Base-by-base conservation (phyloP, 2,113 vertebrate species). In the Litocranius walleri region DNA sequence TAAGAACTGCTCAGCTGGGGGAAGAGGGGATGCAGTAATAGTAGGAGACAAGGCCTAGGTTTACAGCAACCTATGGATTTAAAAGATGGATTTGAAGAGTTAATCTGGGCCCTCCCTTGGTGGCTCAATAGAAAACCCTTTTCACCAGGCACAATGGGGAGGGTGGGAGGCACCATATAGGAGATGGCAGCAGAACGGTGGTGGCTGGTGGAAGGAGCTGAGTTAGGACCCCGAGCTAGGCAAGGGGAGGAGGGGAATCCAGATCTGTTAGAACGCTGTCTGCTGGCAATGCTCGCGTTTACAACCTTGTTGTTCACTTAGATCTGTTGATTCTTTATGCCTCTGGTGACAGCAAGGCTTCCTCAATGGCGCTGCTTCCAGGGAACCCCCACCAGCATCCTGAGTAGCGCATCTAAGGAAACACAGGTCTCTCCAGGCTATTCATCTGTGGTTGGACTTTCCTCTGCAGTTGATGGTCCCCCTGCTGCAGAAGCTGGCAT, bases 331-430 rank as follows among this genome's bases (percentile, higher is more conserved):
- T 48, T 61, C 36, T 84, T 61, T 61, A 48, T 11, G 57, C 62
- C 52, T 78, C 40, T 19, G 29, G 57, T n/a, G 89, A 59, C 59
- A 19, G 57, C 16, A 29, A 91, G 77, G 52, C n/a, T 54, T 67
- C 33, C 2, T 61, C 15, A 2, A 12, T 7, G 30, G 84, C 19
- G 27, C 19, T 30, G n/a, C 43, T 15, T 12, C 5, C 40, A 19
- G 64, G 83, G 43, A 59, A 11, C 64, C 36, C 45, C 57, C 25
- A 1, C 40, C 30, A 6, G 30, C 48, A 5, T 54, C 80, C 50
- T 25, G 23, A 1, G 0, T 1, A n/a, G 25, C 19, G 6, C 6
- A n/a, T 59, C 21, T 29, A 2, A 27, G 7, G 14, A 21, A 4
- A 25, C 9, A 21, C 9, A 36, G 33, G 33, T 54, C 19, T 83